phyloP scores from a whole-genome alignment of 2,797 vertebrate genomes.

The Poecilia wingei region DNA sequence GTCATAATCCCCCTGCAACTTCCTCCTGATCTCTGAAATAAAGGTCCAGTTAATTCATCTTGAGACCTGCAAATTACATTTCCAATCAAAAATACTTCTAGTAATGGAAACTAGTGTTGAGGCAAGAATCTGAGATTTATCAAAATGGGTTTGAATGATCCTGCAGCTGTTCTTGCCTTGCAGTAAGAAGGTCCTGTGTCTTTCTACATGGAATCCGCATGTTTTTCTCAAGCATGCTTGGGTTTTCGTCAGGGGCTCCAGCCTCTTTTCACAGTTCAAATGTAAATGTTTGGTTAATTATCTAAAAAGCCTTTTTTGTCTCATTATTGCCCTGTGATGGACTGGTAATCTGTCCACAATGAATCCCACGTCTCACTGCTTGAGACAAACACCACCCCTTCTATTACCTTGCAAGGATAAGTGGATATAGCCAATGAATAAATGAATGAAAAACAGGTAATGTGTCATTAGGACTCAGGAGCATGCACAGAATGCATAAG shows the following conservation, averaged over 20 bases:
- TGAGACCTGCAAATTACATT: not conserved
- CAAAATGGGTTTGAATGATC: not conserved
- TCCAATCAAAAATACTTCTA: not conserved
- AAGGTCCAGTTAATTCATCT: not conserved
- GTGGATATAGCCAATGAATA: not conserved
- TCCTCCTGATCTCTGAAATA: slow-evolving; percentile 6
- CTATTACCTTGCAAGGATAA: not conserved
- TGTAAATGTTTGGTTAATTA: not conserved
- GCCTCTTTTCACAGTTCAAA: not conserved
- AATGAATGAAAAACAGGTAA: not conserved
- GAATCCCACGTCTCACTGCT: not conserved
- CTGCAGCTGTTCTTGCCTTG: not conserved
- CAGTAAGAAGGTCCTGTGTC: not conserved
- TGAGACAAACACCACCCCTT: not conserved
- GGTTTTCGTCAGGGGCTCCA: not conserved
- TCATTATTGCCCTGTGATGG: not conserved
- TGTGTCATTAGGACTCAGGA: no score
- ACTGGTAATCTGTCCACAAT: not conserved
- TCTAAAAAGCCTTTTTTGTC: not conserved
- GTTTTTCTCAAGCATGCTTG: not conserved
- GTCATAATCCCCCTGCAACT: slow-evolving; percentile 39
- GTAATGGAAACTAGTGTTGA: not conserved
- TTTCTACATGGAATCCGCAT: not conserved
- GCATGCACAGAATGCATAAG: not conserved
- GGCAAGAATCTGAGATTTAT: not conserved